Base-by-base conservation (phyloP, 2,888 invertebrate genomes). In the Leptopilina syphax region DNA sequence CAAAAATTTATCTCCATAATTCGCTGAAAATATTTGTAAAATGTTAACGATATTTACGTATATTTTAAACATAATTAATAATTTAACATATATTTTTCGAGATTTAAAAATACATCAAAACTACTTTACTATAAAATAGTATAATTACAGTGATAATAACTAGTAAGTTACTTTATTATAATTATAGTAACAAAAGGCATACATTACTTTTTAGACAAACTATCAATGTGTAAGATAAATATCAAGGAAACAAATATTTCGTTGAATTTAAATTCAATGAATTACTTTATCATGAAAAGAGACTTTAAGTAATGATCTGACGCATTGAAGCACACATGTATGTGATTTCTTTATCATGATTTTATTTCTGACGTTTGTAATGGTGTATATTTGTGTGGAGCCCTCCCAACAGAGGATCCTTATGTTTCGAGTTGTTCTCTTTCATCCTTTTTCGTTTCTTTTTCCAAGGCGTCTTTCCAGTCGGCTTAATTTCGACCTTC, bases 371-470 rank as follows among this genome's bases (percentile, higher is more conserved):
- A 73, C 34, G 57, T n/a, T 73, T 73, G 57, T 1, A 73, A n/a
- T 50, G 27, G 54, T 73, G 34, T 34, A 4, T n/a, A n/a, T 10
- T 10, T 73, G 73, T 34, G 13, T n/a, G 18, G 13, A 9, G 9
- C 73, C 34, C 57, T 57, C 13, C 8, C 57, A 73, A 73, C 73
- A 73, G 73, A 73, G 57, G 73, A 57, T 57, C 54, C 34, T 73
- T 68, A n/a, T 73, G 41, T 57, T 57, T 34, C 41, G 10, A 73
- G 73, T 34, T 34, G 27, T 83, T 77, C 82, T 82, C 50, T 70
- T 77, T 78, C 77, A 83, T 82, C 79, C 77, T 70, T 79, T 68
- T 57, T 68, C 80, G 70, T 65, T 77, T 67, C 68, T 68, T 78
- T 63, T 57, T 10, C n/a, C 63, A 60, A 57, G 63, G 24, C 76